These are phyloP conservation scores for Stenodera caucasica DNA, from an alignment of 2,888 invertebrate genomes.

Conservation along the genomic window DNA sequence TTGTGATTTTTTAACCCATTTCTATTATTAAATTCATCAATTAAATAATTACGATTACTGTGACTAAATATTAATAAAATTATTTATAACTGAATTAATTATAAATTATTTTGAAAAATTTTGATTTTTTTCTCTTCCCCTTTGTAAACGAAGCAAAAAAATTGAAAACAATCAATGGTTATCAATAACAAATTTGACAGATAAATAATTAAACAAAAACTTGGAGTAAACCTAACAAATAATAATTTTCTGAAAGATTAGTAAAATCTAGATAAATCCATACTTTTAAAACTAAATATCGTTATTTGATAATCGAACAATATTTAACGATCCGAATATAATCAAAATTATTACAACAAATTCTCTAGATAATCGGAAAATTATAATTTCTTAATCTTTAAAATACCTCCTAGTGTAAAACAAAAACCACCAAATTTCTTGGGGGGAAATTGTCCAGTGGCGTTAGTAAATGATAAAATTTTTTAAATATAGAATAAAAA, in stretches of 20 bases:
- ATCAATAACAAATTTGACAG: conserved; percentile 7
- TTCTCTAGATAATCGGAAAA: too few relatives aligned
- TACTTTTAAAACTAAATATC: too few relatives aligned
- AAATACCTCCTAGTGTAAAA: too few relatives aligned
- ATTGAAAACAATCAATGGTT: conserved; percentile 5
- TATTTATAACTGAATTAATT: not conserved
- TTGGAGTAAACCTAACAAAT: not conserved
- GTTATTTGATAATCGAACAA: too few relatives aligned
- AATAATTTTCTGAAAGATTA: not conserved
- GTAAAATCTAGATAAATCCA: too few relatives aligned
- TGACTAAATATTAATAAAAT: not conserved
- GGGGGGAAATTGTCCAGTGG: too few relatives aligned
- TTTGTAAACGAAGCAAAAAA: not conserved
- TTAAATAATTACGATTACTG: not conserved
- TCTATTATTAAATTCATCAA: not conserved
- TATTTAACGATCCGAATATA: too few relatives aligned
- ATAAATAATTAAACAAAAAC: not conserved
- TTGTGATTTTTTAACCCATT: conserved; percentile 9
- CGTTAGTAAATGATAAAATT: too few relatives aligned
- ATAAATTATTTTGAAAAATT: not conserved
- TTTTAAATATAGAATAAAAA: too few relatives aligned
- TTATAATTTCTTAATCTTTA: too few relatives aligned
- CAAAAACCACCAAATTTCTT: too few relatives aligned
- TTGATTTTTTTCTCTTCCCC: not conserved
- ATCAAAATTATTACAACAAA: too few relatives aligned